Percentiles rank a stretch among this genome's conserved stretches.
phyloP scores from a whole-genome alignment of 2,888 invertebrate genomes.

The Lypha dubia region DNA sequence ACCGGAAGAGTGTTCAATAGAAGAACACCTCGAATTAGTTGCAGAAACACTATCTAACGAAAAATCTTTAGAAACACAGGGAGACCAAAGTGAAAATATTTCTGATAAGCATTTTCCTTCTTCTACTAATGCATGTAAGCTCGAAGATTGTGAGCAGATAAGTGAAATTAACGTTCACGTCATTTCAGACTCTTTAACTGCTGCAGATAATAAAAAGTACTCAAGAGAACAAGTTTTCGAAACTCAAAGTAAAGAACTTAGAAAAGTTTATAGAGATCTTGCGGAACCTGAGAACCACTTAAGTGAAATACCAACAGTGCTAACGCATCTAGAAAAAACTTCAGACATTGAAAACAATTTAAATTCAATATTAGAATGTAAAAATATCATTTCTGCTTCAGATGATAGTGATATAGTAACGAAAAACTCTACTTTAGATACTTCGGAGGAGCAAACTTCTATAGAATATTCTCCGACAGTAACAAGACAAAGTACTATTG shows the following conservation, averaged over 20 bases:
- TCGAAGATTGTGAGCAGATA: not conserved
- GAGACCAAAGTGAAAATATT: not conserved
- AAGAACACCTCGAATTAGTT: not conserved
- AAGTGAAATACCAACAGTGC: not conserved
- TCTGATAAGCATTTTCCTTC: not conserved
- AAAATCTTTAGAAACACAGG: no score
- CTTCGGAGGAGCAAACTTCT: constrained; percentile 30
- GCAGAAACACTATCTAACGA: not conserved
- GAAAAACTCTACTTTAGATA: not conserved
- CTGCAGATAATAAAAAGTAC: not conserved
- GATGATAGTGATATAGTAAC: not conserved
- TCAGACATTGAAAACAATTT: not conserved
- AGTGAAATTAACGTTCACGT: not conserved
- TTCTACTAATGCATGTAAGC: not conserved
- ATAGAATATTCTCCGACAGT: constrained; percentile 14
- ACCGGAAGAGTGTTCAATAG: not conserved
- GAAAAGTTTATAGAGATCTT: not conserved
- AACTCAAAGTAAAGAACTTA: not conserved
- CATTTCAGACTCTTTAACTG: not conserved
- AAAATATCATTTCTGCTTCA: not conserved
- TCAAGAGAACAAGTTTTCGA: not conserved
- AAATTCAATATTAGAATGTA: not conserved
- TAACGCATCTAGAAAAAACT: no score
- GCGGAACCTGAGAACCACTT: not conserved
- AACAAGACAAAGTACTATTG: constrained; percentile 43